These are phyloP conservation scores for Strigops habroptila DNA, from an alignment of 2,113 vertebrate species.

Conservation along the genomic window DNA sequence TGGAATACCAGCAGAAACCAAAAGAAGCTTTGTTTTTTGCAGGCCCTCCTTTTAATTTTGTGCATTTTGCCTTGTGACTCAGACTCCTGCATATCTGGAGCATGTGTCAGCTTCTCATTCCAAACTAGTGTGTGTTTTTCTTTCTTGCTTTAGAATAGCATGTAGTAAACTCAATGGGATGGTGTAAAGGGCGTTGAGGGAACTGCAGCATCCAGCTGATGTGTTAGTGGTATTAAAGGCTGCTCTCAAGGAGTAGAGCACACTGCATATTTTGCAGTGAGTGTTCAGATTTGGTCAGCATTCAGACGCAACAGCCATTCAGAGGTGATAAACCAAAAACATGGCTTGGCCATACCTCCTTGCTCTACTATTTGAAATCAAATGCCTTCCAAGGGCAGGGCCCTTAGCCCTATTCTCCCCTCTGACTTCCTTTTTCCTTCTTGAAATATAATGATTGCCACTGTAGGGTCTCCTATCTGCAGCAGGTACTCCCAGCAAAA, in stretches of 20 bases:
- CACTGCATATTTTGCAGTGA: not conserved
- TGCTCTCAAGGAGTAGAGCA: not conserved
- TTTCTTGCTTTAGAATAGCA: not conserved
- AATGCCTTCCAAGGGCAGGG: not conserved
- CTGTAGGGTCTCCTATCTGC: not conserved
- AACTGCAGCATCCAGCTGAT: not conserved
- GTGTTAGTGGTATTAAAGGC: not conserved
- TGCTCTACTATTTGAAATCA: not conserved
- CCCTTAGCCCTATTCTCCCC: not conserved
- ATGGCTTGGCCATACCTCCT: not conserved
- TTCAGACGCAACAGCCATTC: not conserved
- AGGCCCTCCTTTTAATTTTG: not conserved
- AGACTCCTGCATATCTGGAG: not conserved
- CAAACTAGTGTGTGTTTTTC: not conserved
- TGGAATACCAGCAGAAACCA: not conserved
- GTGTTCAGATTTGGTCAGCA: not conserved
- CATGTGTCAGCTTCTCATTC: not conserved
- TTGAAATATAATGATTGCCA: not conserved
- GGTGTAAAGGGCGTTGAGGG: not conserved
- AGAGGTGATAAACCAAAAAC: not conserved
- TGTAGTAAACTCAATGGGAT: not conserved
- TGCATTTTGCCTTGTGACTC: not conserved
- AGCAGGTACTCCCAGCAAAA: not conserved
- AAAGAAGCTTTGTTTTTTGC: not conserved
- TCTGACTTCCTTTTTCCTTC: not conserved